Conservation (phyloP, 2,113 vertebrate genomes). For the Syngnathus scovelli region DNA sequence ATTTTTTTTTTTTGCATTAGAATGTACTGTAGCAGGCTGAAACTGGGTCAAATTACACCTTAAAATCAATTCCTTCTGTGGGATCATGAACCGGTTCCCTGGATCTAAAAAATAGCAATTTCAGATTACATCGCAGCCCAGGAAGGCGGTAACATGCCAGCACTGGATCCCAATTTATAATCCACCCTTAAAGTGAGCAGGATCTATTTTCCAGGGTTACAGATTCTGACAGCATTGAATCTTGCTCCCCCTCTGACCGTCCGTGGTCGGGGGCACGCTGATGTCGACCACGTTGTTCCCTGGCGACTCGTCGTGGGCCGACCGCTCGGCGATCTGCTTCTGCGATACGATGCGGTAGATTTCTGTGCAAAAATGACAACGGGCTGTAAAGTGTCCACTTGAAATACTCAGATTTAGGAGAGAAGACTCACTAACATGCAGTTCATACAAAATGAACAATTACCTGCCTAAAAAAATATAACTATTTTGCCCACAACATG, state of each 20-base stretch:
- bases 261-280: slow-evolving; percentile 94
- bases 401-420: neutral
- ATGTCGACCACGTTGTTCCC: slow-evolving; percentile 98
- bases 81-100: slow-evolving; percentile 29
- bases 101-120: slow-evolving; percentile 45
- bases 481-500: too few species aligned
- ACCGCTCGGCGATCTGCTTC: slow-evolving; percentile 94
- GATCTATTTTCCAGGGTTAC: slow-evolving; percentile 71
- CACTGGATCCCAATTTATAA: slow-evolving; percentile 57
- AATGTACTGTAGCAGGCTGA: slow-evolving; percentile 45
- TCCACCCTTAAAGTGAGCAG: slow-evolving; percentile 50
- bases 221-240: slow-evolving; percentile 99
- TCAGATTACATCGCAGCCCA: slow-evolving; percentile 34
- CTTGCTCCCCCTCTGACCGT: slow-evolving; percentile 90
- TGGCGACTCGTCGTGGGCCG: slow-evolving; percentile 91
- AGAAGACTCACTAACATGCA: too few species aligned
- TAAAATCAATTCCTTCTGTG: slow-evolving; percentile 51
- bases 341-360: slow-evolving; percentile 98
- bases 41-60: slow-evolving; percentile 55
- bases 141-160: slow-evolving; percentile 39
- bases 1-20: slow-evolving; percentile 54
- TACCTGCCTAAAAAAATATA: too few species aligned
- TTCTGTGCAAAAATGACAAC: slow-evolving; percentile 66
- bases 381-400: neutral
- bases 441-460: too few species aligned